These are phyloP conservation scores for Epinephelus fuscoguttatus DNA, from an alignment of 2,113 vertebrate genomes.

Conservation along the genomic window DNA sequence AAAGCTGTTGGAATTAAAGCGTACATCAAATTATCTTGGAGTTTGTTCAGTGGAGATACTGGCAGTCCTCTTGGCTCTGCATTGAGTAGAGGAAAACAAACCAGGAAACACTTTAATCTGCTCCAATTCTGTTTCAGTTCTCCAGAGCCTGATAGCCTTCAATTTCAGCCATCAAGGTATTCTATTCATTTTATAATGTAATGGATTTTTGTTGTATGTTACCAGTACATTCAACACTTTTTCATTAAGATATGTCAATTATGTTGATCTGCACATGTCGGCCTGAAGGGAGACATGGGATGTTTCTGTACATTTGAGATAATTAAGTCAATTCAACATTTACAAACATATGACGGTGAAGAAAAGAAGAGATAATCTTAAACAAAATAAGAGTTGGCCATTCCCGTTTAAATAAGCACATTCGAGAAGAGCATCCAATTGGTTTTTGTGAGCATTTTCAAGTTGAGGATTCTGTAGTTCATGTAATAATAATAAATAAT, in stretches of 20 bases:
- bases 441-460: not conserved
- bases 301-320: not conserved
- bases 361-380: not conserved
- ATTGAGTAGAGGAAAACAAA: not conserved
- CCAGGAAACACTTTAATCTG: not conserved
- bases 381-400: not conserved
- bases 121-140: not conserved
- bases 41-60: not conserved
- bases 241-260: not conserved
- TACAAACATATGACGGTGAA: not conserved
- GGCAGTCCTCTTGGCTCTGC: not conserved
- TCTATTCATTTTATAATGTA: not conserved
- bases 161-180: not conserved
- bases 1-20: not conserved
- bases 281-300: not conserved
- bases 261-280: not conserved
- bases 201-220: no score
- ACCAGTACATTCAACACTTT: no score
- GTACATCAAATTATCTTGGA: not conserved
- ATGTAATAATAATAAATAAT: no score
- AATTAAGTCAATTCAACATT: not conserved
- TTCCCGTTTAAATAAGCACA: not conserved
- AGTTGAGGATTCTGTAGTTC: not conserved
- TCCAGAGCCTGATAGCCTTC: not conserved
- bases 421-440: not conserved